Evolutionary conservation across 2,113 vertebrate genomes (phyloP).

Genomic region (Donacobius atricapilla): DNA sequence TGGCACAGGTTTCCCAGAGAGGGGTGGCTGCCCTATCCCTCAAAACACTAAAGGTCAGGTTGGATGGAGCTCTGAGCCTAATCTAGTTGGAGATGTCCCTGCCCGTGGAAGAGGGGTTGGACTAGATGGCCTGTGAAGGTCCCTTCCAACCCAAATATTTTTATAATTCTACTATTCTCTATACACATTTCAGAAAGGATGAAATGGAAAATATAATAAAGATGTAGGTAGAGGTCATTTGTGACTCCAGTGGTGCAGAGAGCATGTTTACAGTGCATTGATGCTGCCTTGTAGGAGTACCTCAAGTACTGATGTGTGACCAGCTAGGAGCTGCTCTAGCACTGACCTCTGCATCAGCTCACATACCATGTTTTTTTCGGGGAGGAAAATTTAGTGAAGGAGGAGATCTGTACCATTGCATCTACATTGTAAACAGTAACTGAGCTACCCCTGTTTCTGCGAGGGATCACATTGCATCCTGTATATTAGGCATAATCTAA

Average conservation of each 20-base stretch:
- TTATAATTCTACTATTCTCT: not conserved
- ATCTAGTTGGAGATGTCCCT: not conserved
- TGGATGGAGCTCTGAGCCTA: not conserved
- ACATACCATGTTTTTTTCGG: not conserved
- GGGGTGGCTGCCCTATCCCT: not conserved
- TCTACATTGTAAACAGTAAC: not conserved
- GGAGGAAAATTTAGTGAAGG: not conserved
- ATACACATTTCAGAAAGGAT: not conserved
- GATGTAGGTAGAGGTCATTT: not conserved
- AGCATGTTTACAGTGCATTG: not conserved
- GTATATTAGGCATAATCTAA: not conserved
- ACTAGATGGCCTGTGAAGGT: not conserved
- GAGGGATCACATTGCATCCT: not conserved
- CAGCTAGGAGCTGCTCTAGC: not conserved
- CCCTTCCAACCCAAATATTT: not conserved
- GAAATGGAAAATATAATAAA: not conserved
- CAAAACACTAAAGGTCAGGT: not conserved
- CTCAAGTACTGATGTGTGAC: not conserved
- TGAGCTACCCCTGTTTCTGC: not conserved
- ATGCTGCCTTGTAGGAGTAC: not conserved
- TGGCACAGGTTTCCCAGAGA: not conserved
- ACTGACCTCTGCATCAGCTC: not conserved
- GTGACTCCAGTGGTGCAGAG: not conserved
- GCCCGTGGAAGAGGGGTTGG: not conserved
- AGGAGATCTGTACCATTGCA: not conserved